Evolutionary conservation across 2,888 invertebrate genomes (phyloP).

Genomic region (Andricus quercusramuli): DNA sequence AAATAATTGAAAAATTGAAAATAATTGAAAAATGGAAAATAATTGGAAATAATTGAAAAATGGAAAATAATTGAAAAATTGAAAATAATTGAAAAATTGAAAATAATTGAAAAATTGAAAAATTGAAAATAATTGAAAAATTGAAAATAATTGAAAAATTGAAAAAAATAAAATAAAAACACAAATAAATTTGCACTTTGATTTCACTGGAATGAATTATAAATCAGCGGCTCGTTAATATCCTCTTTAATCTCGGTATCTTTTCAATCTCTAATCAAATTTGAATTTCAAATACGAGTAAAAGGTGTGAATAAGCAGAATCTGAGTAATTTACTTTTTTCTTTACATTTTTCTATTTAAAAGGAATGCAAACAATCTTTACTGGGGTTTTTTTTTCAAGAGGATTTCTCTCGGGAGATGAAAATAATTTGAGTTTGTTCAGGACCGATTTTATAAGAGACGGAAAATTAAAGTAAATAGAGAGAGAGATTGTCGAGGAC

Average conservation of each 20-base stretch:
- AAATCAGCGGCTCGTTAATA: background rate
- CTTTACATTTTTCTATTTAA: background rate
- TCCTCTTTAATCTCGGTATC: background rate
- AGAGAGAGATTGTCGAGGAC: no score
- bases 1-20: background rate
- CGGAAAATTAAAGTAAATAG: no score
- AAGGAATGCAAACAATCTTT: background rate
- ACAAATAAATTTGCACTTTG: background rate
- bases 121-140: background rate
- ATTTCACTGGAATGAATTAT: background rate
- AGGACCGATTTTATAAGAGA: constrained; percentile 4
- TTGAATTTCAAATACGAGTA: background rate
- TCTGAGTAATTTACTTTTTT: background rate
- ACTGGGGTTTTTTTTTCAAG: background rate
- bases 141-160: background rate
- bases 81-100: background rate
- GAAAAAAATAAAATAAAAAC: no score
- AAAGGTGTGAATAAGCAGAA: background rate
- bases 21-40: no score
- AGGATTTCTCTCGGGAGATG: background rate
- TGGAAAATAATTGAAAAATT: background rate
- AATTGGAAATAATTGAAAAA: background rate
- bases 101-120: no score
- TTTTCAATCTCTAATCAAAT: background rate
- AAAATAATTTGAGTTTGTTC: background rate